A percentile compares a stretch with the other conserved stretches of the same genome.
Evolutionary conservation across 2,888 invertebrate genomes (phyloP).

Genomic region (Danaus chrysippus): DNA sequence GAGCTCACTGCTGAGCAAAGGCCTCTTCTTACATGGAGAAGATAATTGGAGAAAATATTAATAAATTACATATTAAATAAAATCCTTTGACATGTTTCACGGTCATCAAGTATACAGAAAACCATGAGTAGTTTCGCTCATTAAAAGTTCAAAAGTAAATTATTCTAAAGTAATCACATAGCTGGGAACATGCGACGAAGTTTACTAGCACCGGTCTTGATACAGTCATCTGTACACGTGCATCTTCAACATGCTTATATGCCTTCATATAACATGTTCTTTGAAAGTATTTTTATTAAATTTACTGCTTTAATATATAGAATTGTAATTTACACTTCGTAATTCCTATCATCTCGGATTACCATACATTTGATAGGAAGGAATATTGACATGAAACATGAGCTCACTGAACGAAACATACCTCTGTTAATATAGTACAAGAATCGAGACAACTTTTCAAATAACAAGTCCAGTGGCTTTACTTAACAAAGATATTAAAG

Average conservation of each 20-base stretch:
- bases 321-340: too few relatives aligned
- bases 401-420: too few relatives aligned
- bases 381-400: too few relatives aligned
- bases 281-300: neutral
- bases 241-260: neutral
- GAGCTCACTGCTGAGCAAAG: too few relatives aligned
- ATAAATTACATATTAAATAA: too few relatives aligned
- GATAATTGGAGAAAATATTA: too few relatives aligned
- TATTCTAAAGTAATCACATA: slow-evolving; percentile 6
- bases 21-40: too few relatives aligned
- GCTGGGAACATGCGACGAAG: neutral
- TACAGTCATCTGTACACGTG: neutral
- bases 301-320: neutral
- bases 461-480: neutral
- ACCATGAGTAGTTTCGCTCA: neutral
- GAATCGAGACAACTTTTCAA: too few relatives aligned
- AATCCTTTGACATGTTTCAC: neutral
- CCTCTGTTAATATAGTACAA: too few relatives aligned
- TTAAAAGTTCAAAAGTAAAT: neutral
- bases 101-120: neutral
- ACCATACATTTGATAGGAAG: too few relatives aligned
- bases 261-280: neutral
- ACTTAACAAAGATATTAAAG: neutral
- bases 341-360: too few relatives aligned
- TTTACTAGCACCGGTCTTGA: slow-evolving; percentile 1